These are phyloP conservation scores for Drosophila repletoides DNA, from an alignment of 1,140 invertebrate species.

Conservation along the genomic window DNA sequence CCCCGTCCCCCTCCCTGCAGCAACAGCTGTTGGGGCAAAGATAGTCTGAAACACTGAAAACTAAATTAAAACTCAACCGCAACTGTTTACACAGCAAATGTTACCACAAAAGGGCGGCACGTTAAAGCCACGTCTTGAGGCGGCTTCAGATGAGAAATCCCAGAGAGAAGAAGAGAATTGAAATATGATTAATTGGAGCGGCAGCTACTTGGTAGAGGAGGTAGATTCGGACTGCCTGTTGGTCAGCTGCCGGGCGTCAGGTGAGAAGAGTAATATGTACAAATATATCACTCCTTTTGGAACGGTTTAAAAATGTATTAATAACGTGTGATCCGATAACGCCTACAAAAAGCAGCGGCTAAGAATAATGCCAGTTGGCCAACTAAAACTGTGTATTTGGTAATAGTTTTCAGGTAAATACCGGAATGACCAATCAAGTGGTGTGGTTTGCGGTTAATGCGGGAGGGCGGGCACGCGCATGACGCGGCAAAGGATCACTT, in stretches of 20 bases:
- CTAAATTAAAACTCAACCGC: constrained; percentile 73
- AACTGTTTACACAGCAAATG: constrained; percentile 81
- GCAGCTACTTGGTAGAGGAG: constrained; percentile 53
- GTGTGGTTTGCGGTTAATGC: background rate
- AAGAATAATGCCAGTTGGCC: constrained; percentile 48
- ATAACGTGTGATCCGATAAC: constrained; percentile 67
- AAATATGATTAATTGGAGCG: constrained; percentile 66
- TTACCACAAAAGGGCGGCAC: constrained; percentile 64
- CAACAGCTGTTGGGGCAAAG: constrained; percentile 57
- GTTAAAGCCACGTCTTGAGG: constrained; percentile 25
- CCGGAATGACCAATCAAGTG: constrained; percentile 40
- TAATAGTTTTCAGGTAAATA: background rate
- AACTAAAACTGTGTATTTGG: too few species aligned
- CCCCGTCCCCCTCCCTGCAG: background rate
- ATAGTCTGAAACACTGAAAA: constrained; percentile 51
- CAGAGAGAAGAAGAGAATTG: constrained; percentile 6
- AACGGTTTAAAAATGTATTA: constrained; percentile 73
- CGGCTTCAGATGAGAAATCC: constrained; percentile 31
- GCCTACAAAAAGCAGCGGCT: constrained; percentile 48
- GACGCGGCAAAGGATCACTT: constrained; percentile 43
- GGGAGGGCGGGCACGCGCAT: constrained; percentile 48
- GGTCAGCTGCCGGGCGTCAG: constrained; percentile 39
- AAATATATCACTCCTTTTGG: constrained; percentile 77
- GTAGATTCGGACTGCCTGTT: constrained; percentile 18
- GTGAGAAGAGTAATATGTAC: constrained; percentile 80